Percentiles rank a stretch among this genome's conserved stretches.
Evolutionary conservation across 2,888 invertebrate species (phyloP).

Genomic region (Allolobophora icterica): DNA sequence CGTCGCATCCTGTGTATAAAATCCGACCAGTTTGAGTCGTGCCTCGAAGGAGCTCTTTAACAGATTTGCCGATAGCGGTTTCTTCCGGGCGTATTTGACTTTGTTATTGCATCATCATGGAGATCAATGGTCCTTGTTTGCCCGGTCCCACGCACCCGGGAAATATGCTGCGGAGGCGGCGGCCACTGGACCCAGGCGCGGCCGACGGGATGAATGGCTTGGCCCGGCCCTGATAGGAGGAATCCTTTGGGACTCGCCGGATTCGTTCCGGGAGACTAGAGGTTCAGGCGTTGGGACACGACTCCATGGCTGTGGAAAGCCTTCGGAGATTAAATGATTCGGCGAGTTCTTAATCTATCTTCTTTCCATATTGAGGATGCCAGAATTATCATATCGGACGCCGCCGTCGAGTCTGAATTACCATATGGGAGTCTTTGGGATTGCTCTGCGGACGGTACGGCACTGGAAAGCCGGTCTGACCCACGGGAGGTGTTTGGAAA

Average conservation of each 20-base stretch:
- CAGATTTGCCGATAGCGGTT: not conserved
- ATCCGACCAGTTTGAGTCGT: not conserved
- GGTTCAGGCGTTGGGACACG: not conserved
- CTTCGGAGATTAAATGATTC: not conserved
- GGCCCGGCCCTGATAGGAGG: not conserved
- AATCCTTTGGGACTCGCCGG: not conserved
- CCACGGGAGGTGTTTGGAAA: not conserved
- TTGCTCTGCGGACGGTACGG: not conserved
- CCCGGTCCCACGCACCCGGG: not conserved
- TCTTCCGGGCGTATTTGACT: not conserved
- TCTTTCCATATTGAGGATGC: not conserved
- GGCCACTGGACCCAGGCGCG: not conserved
- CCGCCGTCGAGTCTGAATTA: no score
- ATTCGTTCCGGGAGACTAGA: not conserved
- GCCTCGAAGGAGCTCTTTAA: slow-evolving; percentile 2
- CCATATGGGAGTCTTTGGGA: not conserved
- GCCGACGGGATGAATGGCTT: not conserved
- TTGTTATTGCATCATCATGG: slow-evolving; percentile 17
- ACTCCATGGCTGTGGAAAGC: not conserved
- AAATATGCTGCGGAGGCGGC: not conserved
- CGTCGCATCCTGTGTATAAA: not conserved
- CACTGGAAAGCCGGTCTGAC: not conserved
- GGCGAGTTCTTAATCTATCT: not conserved
- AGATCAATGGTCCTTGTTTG: slow-evolving; percentile 17
- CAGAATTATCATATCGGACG: not conserved